Base-by-base conservation (phyloP, 2,113 vertebrate species). In the Oxyura jamaicensis region DNA sequence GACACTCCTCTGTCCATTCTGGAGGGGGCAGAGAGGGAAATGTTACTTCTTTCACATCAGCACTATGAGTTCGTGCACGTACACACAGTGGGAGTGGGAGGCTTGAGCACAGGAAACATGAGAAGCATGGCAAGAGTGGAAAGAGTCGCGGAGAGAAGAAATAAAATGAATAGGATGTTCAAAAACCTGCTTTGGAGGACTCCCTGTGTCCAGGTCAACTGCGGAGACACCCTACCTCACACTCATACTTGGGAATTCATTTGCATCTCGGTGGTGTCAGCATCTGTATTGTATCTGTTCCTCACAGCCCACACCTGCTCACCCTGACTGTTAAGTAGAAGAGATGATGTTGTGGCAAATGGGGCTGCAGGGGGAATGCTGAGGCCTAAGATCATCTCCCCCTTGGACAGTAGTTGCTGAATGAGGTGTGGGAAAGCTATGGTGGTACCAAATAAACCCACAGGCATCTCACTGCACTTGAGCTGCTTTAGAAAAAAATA, bases 1-100 rank as follows among this genome's bases (percentile, higher is more conserved):
- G 97, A 31, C 98, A 98, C 73, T 99, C 99, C 97, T 99, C 99
- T 82, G 99, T 98, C 99, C 99, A 99, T 97, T 99, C 99, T 99
- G 96, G 65, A 98, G 98, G 88, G 96, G 96, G 86, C 93, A 98
- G 98, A 97, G 72, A 83, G 80, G 76, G 75, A 84, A 71, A 67
- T 21, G 48, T 89, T 80, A 93, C 95, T 96, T 3, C 36, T 79
- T 88, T 90, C 93, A 83, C 82, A 77, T 71, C 63, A 88, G 79
- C 87, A 35, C 85, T 20, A 20, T 1, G 36, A 91, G 75, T 69
- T 83, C 63, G 83, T 83, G 48, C 39, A 42, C 0, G 3, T 39
- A 65, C 73, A 71, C 63, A 56, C 8, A 5, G 59, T 23, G 59
- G 28, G 58, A 92, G 44, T 2, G 42, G 11, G 41, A 19, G 48